Evolutionary conservation across 2,888 invertebrate species (phyloP), one percentile per base, ranked within the genome.

Genomic region (Tinea trinotella): DNA sequence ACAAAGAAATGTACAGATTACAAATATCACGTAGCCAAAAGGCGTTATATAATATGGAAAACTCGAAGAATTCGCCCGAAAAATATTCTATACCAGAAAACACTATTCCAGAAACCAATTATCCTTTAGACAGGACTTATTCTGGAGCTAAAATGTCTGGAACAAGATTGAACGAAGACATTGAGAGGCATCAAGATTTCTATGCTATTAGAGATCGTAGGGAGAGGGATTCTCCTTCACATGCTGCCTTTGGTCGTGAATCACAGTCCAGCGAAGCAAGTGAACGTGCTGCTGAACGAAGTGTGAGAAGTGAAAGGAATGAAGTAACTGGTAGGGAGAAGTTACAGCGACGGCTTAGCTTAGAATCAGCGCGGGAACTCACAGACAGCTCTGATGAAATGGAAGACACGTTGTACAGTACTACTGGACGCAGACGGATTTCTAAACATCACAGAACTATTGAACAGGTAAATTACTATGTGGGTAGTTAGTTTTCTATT

Each of bases 361-460:
- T 92, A 52, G 93, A 93, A 67, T 92, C 92, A 1, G 91, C 91
- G 30, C 79, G 92, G 24, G 92, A 91, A 57, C 78, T 92, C 48
- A 91, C 91, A 0, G 93, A 93, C 62, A 92, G 89, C 65, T 90
- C 91, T 7, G 91, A 91, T 59, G 92, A 92, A 59, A 68, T 88
- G 17, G 90, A 90, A 61, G 86, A 86, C 58, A 80, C 83, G 6
- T 62, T 79, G 59, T 87, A 87, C 65, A 83, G 86, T 61, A 88
- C 89, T 48, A 88, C 89, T 55, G 88, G 89, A 1, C 80, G 90
- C 52, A 75, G 90, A 46, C 87, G 89, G 24, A 76, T 83, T 13
- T 70, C 74, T 17, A 87, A 86, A 68, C 74, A 89, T 63, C 89
- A 89, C 64, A 84, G 90, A 59, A 90, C 88, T 59, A 89, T 90